phyloP scores from a whole-genome alignment of 2,888 invertebrate species.

The Helicoverpa assulta region DNA sequence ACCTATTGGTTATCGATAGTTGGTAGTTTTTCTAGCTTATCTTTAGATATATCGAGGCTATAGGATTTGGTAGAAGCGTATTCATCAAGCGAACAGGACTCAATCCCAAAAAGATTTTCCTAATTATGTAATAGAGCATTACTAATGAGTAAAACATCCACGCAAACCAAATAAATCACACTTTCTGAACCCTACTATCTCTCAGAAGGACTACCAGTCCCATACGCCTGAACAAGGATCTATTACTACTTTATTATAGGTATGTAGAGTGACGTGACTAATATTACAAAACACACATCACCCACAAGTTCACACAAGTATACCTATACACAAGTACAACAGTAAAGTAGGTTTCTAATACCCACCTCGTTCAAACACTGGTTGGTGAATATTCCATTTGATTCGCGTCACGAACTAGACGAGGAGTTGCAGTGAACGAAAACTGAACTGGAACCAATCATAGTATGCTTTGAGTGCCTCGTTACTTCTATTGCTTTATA shows the following conservation, averaged over 20 bases:
- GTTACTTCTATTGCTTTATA: slow-evolving; percentile 3
- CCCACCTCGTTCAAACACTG: slow-evolving; percentile 29
- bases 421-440: slow-evolving; percentile 17
- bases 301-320: not conserved
- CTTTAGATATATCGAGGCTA: not conserved
- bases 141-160: not conserved
- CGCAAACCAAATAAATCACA: too few species aligned
- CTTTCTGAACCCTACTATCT: too few species aligned
- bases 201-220: too few species aligned
- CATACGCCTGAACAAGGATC: not conserved
- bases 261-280: not conserved
- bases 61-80: not conserved
- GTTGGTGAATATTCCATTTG: slow-evolving; percentile 27
- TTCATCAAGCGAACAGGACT: not conserved
- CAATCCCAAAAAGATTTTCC: not conserved
- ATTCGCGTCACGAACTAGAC: slow-evolving; percentile 27
- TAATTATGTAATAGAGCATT: not conserved
- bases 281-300: not conserved
- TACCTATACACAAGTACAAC: not conserved
- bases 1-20: slow-evolving; percentile 12
- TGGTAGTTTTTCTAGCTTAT: not conserved
- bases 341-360: slow-evolving; percentile 5
- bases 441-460: slow-evolving; percentile 14
- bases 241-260: not conserved
- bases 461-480: not conserved